Evolutionary conservation across 2,888 invertebrate genomes (phyloP).

Genomic region (Oxystoma pomonae): DNA sequence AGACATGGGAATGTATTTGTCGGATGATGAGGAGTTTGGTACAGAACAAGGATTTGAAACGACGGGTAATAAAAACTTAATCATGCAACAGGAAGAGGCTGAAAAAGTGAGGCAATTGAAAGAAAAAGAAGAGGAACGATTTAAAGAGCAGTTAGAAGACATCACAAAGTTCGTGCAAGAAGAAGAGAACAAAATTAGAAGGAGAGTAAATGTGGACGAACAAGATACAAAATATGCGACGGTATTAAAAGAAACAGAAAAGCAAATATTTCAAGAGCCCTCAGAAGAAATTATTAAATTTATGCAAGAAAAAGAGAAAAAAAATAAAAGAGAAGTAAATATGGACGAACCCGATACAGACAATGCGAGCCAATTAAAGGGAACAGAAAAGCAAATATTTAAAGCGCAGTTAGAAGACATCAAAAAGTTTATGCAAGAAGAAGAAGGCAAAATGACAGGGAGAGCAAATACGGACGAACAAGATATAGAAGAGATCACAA

Average conservation of each 20-base stretch:
- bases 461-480: too few species aligned
- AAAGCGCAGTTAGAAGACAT: neutral
- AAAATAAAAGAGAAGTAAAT: neutral
- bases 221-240: too few species aligned
- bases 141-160: conserved; percentile 20
- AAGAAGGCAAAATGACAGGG: conserved; percentile 2
- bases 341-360: conserved; percentile 14
- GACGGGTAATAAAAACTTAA: conserved; percentile 15
- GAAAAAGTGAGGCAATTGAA: conserved; percentile 9
- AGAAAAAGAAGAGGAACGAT: conserved; percentile 17
- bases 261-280: neutral
- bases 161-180: conserved; percentile 19
- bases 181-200: conserved; percentile 11
- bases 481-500: too few species aligned
- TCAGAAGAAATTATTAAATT: neutral
- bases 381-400: conserved; percentile 7
- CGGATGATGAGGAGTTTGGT: conserved; percentile 19
- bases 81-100: conserved; percentile 21
- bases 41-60: neutral
- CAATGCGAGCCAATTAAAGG: conserved; percentile 1
- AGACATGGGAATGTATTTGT: conserved; percentile 30
- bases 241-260: too few species aligned
- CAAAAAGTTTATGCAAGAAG: neutral
- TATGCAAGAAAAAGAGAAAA: neutral
- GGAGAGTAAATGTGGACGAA: too few species aligned